Evolutionary conservation across 2,113 vertebrate species (phyloP), one percentile per base, ranked within the genome.

Genomic region (Anguilla rostrata): DNA sequence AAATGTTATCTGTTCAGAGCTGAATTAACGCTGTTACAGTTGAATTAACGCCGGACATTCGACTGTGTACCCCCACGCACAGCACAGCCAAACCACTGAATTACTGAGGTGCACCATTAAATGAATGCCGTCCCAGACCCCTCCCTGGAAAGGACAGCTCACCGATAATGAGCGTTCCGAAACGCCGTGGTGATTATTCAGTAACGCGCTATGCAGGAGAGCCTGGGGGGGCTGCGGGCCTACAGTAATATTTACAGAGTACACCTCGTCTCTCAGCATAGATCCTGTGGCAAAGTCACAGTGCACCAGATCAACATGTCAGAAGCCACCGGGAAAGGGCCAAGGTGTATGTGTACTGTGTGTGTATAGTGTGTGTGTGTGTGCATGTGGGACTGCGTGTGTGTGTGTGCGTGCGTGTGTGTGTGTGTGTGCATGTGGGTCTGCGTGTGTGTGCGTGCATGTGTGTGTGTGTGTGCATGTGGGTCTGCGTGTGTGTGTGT

Each of bases 211-310:
- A 87, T 94, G 91, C 91, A 88, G 63, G 86, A 90, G 86, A 80
- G 57, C 40, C 78, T 91, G 88, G 90, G 91, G 34, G 92, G 90
- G 93, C 92, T 90, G 81, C 87, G 87, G 90, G 90, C 90, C 91
- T 91, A 87, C 86, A 88, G 87, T 84, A 91, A 94, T 92, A 94
- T 93, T 92, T 93, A 94, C 90, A 89, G 92, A 87, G 87, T 83
- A 84, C 83, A 71, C 57, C 82, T 86, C 78, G 57, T 91, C 88
- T 91, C 89, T 92, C 90, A 90, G 92, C 88, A 85, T 87, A 91
- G 88, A 90, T 89, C 90, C 84, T 92, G 88, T 90, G 87, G 89
- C 87, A 91, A 83, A 84, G 85, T 12, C 39, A 53, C 39, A 18
- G 53, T n/a, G 11, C 11, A 34, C 46, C 22, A 87, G 82, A 86